Percentiles rank a stretch among this genome's conserved stretches.
These are phyloP conservation scores for Dromaius novaehollandiae DNA, from an alignment of 2,113 vertebrate species.

Conservation along the genomic window DNA sequence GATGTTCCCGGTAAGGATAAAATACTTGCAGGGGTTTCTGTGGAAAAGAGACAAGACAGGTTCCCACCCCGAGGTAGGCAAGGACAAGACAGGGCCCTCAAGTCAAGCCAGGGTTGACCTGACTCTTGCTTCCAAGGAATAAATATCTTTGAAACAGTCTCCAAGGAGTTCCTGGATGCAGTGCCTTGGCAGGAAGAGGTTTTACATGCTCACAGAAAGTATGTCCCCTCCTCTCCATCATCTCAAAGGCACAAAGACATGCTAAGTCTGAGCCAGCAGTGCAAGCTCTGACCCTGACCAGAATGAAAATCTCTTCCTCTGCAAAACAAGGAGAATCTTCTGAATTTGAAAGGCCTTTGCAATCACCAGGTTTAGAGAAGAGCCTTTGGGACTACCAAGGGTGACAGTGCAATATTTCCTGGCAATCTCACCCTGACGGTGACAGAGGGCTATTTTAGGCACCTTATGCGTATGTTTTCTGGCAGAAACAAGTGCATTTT, in stretches of 20 bases:
- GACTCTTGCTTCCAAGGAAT: background rate
- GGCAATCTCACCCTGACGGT: background rate
- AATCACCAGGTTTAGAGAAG: background rate
- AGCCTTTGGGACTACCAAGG: background rate
- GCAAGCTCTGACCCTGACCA: background rate
- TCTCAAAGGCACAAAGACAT: background rate
- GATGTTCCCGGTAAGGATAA: constrained; percentile 12
- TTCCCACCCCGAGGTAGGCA: background rate
- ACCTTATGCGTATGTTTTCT: background rate
- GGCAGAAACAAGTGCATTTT: background rate
- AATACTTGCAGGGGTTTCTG: background rate
- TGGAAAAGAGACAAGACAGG: background rate
- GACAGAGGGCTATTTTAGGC: background rate
- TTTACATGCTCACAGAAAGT: background rate
- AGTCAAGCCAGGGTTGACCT: background rate
- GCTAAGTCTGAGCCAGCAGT: background rate
- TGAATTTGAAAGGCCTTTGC: background rate
- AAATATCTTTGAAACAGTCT: background rate
- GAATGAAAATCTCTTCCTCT: background rate
- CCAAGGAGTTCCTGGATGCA: background rate
- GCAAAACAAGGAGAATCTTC: background rate
- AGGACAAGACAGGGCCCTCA: background rate
- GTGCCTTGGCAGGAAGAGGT: background rate
- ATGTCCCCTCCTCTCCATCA: fast-evolving
- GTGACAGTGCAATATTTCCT: background rate